Percentiles rank a stretch among this genome's conserved stretches.
phyloP scores from a whole-genome alignment of 2,113 vertebrate genomes.

The Sterna hirundo region DNA sequence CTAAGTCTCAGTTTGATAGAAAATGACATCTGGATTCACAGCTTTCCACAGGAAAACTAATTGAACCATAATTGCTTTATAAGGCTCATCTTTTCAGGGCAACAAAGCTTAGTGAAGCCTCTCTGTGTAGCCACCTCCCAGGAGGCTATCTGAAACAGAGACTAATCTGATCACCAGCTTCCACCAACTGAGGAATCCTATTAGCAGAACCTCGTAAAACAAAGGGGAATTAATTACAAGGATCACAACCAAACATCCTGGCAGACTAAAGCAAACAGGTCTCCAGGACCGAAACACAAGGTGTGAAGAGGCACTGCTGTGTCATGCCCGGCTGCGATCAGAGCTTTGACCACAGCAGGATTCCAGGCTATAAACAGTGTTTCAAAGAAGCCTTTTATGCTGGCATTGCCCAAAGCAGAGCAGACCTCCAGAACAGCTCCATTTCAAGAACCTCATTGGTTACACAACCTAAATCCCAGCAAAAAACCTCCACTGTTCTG shows the following conservation, averaged over 20 bases:
- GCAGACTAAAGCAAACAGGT: not conserved
- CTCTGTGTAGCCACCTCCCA: not conserved
- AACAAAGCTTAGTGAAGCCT: conserved; percentile 14
- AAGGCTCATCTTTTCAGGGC: not conserved
- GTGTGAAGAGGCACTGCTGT: not conserved
- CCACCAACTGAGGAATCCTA: not conserved
- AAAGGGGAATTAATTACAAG: conserved; percentile 31
- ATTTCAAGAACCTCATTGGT: not conserved
- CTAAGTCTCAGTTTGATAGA: not conserved
- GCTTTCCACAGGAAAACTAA: conserved; percentile 7
- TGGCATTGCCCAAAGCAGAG: not conserved
- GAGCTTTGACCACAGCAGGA: not conserved
- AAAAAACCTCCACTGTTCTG: not conserved
- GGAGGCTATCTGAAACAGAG: not conserved
- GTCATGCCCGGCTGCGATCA: not conserved
- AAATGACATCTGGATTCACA: not conserved
- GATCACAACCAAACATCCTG: conserved; percentile 12
- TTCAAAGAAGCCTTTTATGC: conserved; percentile 34
- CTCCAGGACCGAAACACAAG: not conserved
- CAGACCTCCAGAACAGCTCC: not conserved
- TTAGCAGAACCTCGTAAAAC: conserved; percentile 16
- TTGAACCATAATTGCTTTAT: conserved; percentile 16
- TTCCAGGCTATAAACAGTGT: conserved; percentile 4
- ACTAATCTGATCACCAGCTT: conserved; percentile 49
- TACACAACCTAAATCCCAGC: not conserved